These are phyloP conservation scores for Hormiphora californensis DNA, from an alignment of 37 sponge, comb jelly and placozoan species.

Conservation along the genomic window DNA sequence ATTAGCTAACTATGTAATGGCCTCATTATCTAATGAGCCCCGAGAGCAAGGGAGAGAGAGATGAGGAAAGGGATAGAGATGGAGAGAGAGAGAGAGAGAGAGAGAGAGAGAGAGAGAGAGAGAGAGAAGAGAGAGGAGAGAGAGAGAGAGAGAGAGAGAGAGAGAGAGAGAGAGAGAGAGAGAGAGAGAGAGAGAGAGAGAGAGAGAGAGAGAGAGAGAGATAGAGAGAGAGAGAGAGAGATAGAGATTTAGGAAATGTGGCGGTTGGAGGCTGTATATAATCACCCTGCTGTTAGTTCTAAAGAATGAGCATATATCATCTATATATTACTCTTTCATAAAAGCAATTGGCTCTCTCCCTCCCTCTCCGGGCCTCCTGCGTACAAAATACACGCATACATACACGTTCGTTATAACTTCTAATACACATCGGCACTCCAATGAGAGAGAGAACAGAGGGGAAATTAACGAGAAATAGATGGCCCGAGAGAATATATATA, in stretches of 20 bases:
- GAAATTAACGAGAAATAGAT: too few species aligned
- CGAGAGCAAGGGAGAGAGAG: neutral
- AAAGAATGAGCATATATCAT: neutral
- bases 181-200: neutral
- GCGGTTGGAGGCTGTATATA: neutral
- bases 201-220: neutral
- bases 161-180: neutral
- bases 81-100: neutral
- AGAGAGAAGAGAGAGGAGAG: neutral
- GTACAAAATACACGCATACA: too few species aligned
- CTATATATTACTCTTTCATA: neutral
- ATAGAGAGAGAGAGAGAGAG: neutral
- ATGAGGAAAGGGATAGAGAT: neutral
- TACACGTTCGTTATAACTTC: too few species aligned
- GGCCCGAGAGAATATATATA: too few species aligned
- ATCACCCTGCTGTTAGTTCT: neutral
- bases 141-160: neutral
- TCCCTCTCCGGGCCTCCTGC: too few species aligned
- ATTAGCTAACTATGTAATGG: constrained; percentile 49
- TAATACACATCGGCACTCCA: too few species aligned
- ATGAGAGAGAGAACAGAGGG: too few species aligned
- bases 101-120: neutral
- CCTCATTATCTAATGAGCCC: neutral
- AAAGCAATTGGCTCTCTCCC: neutral
- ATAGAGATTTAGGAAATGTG: neutral